Percentiles rank a stretch among this genome's conserved stretches.
Conservation (phyloP, 1,140 invertebrate genomes). For the Neotoxoptera formosana region DNA sequence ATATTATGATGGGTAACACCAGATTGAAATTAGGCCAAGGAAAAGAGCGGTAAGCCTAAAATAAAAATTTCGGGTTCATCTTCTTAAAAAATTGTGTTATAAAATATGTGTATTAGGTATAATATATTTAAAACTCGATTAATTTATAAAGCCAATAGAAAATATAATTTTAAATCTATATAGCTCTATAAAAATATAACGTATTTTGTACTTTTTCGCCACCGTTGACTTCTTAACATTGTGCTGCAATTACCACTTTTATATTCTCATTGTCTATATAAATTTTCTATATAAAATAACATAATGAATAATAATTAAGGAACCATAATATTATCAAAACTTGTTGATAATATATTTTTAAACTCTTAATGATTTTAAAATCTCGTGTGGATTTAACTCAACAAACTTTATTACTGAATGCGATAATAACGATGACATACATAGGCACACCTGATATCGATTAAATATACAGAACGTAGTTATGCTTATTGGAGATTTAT, state of each 20-base stretch:
- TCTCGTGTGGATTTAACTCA: not conserved
- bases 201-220: not conserved
- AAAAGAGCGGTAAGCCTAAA: not conserved
- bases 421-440: not conserved
- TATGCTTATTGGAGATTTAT: not conserved
- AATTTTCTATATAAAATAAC: too few relatives aligned
- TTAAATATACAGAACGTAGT: not conserved
- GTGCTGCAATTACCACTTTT: not conserved
- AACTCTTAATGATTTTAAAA: too few relatives aligned
- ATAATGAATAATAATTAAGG: not conserved
- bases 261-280: not conserved
- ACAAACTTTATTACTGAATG: not conserved
- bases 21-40: not conserved
- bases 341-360: too few relatives aligned
- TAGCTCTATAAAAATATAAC: not conserved
- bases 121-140: not conserved
- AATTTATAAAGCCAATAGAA: not conserved
- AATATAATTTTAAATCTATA: not conserved
- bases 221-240: not conserved
- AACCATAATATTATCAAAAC: too few relatives aligned
- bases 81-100: too few relatives aligned
- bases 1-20: too few relatives aligned
- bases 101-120: too few relatives aligned
- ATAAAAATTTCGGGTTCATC: too few relatives aligned
- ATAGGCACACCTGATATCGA: not conserved